Conservation (phyloP, 2,888 invertebrate genomes). For the Aethes cnicana region DNA sequence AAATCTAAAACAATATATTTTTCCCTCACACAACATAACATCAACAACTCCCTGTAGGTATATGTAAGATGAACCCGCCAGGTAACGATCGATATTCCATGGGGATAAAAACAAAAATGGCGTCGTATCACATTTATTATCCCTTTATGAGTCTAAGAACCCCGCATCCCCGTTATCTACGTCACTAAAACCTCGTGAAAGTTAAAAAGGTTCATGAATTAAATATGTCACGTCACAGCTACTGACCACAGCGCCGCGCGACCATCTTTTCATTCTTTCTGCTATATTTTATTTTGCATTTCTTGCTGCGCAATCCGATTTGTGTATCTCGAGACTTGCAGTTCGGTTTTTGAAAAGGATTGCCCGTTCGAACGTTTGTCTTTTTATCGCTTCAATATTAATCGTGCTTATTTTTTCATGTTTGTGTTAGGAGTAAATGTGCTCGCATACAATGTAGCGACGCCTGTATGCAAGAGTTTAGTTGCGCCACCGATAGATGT, state of each 20-base stretch:
- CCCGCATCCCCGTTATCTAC: conserved; percentile 16
- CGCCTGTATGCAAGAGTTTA: too few relatives aligned
- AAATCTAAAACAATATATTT: too few relatives aligned
- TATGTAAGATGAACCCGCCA: conserved; percentile 1
- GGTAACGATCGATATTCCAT: not conserved
- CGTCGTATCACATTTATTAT: conserved; percentile 24
- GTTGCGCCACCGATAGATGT: too few relatives aligned
- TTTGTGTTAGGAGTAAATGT: too few relatives aligned
- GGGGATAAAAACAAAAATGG: conserved; percentile 21
- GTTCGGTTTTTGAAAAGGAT: conserved; percentile 14
- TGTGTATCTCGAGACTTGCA: conserved; percentile 45
- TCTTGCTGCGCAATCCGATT: conserved; percentile 55
- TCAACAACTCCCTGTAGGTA: too few relatives aligned
- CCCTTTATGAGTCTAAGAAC: conserved; percentile 21
- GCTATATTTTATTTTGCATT: conserved; percentile 49
- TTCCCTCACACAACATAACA: too few relatives aligned
- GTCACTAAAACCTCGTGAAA: conserved; percentile 17
- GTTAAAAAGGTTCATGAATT: conserved; percentile 30
- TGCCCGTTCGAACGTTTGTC: too few relatives aligned
- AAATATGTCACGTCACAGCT: conserved; percentile 25
- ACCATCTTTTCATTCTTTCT: conserved; percentile 38
- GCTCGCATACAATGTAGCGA: too few relatives aligned
- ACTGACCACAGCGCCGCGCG: conserved; percentile 27
- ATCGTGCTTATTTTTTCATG: too few relatives aligned
- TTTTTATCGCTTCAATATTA: too few relatives aligned